Evolutionary conservation across 2,797 vertebrate genomes (phyloP), one percentile per base, ranked within the genome.

Genomic region (Holocentrus rufus): DNA sequence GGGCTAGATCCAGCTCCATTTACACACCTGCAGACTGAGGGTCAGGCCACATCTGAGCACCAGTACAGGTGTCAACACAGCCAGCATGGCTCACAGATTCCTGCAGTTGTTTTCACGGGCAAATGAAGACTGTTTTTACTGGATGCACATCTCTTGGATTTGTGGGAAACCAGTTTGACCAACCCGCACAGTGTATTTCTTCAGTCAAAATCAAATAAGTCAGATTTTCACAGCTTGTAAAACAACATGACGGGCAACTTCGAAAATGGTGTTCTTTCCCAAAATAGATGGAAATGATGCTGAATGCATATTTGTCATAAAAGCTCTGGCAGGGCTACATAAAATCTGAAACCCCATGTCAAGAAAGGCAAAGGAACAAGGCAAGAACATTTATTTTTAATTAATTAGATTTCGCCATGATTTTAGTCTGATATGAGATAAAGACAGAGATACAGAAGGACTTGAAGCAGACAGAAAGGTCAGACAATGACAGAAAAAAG

Each of bases 121-220:
- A 81, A 58, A 80, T 44, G 62, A 49, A 3, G 70, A 23, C 76
- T 84, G 79, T 90, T 91, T 83, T 77, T 62, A 67, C 85, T 87
- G 89, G 87, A 90, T 60, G 68, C 76, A 69, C 60, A 74, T 74
- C 70, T 52, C 70, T 42, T 54, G 59, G 34, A 52, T 76, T 81
- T 18, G 17, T 8, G 61, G 77, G 82, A 79, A 89, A 72, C 20
- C 59, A n/a, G 57, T 79, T 53, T 53, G 60, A 76, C 77, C 54
- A 84, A 85, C 78, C 77, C 82, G 69, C 22, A 56, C 77, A 79
- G 85, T 44, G 39, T 49, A 65, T 52, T 34, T 49, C 60, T 82
- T 84, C 65, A 74, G 81, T 87, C 74, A 50, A 75, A 73, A 69
- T 76, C 67, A 10, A 72, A 66, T 63, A 63, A 72, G 65, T 69